Percentiles rank a stretch among this genome's conserved stretches.
Evolutionary conservation across 2,888 invertebrate genomes (phyloP).

Genomic region (Prosopocoilus inquinatus): DNA sequence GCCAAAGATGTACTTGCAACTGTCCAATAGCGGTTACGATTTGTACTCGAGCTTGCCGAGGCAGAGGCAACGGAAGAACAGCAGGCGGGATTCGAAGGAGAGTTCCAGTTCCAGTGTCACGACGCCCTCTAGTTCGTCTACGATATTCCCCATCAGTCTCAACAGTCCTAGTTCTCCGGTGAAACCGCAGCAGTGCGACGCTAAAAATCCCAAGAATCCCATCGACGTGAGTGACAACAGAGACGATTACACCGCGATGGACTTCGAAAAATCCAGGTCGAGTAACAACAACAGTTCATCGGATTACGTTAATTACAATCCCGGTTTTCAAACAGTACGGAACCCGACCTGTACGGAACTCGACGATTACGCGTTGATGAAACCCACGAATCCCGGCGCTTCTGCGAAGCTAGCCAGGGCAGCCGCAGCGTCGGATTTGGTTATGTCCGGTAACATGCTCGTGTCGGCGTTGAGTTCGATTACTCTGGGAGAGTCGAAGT

Average conservation of each 20-base stretch:
- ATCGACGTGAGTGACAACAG: slow-evolving; percentile 27
- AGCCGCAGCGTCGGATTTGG: slow-evolving; percentile 49
- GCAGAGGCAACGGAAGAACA: slow-evolving; percentile 41
- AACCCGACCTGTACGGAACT: slow-evolving; percentile 3
- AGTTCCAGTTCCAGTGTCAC: slow-evolving; percentile 51
- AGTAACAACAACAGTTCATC: slow-evolving; percentile 23
- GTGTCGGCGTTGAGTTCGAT: slow-evolving; percentile 32
- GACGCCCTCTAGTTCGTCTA: slow-evolving; percentile 59
- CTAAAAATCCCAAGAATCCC: slow-evolving; percentile 26
- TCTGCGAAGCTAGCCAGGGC: slow-evolving; percentile 42
- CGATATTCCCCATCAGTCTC: slow-evolving; percentile 67
- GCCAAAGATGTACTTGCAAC: slow-evolving; percentile 53
- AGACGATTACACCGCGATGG: slow-evolving; percentile 44
- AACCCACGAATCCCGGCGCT: slow-evolving; percentile 16
- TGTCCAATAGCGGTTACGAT: slow-evolving; percentile 49
- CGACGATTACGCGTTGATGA: slow-evolving; percentile 12
- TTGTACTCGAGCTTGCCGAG: slow-evolving; percentile 52
- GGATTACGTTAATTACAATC: slow-evolving; percentile 47
- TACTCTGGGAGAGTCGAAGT: slow-evolving; percentile 19
- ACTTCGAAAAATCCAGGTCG: slow-evolving; percentile 32
- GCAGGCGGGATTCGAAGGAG: slow-evolving; percentile 50
- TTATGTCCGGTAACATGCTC: slow-evolving; percentile 43
- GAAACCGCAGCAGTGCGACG: slow-evolving; percentile 39
- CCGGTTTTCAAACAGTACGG: slow-evolving; percentile 17
- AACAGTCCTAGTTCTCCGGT: slow-evolving; percentile 67